These are phyloP conservation scores for Uria lomvia DNA, from an alignment of 2,113 vertebrate species.

Conservation along the genomic window DNA sequence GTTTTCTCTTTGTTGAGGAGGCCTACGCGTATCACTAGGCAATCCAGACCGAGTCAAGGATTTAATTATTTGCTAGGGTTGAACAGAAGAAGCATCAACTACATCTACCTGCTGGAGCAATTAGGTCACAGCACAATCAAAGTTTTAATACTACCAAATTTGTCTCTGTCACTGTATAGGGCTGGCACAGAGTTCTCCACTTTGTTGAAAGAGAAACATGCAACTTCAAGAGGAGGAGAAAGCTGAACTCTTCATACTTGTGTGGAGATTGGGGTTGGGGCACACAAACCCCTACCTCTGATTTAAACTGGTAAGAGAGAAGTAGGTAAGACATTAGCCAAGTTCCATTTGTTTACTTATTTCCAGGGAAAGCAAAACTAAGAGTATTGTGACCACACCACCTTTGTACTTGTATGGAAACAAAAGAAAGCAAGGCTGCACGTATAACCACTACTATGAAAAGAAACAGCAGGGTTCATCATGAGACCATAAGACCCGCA, in stretches of 20 bases:
- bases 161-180: not conserved
- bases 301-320: not conserved
- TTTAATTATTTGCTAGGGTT: not conserved
- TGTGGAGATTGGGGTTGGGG: not conserved
- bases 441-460: not conserved
- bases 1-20: not conserved
- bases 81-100: not conserved
- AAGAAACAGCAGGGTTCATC: not conserved
- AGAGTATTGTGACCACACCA: not conserved
- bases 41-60: not conserved
- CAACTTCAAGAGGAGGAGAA: not conserved
- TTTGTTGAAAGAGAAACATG: not conserved
- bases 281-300: not conserved
- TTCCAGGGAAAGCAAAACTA: not conserved
- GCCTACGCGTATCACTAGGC: fast-evolving
- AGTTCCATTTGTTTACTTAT: not conserved
- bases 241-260: not conserved
- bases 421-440: not conserved
- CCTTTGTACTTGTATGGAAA: not conserved
- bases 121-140: not conserved
- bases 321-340: not conserved
- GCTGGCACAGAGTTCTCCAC: not conserved
- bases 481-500: not conserved
- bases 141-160: not conserved
- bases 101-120: not conserved